phyloP scores from a whole-genome alignment of 2,113 vertebrate species.

The Fregata magnificens region DNA sequence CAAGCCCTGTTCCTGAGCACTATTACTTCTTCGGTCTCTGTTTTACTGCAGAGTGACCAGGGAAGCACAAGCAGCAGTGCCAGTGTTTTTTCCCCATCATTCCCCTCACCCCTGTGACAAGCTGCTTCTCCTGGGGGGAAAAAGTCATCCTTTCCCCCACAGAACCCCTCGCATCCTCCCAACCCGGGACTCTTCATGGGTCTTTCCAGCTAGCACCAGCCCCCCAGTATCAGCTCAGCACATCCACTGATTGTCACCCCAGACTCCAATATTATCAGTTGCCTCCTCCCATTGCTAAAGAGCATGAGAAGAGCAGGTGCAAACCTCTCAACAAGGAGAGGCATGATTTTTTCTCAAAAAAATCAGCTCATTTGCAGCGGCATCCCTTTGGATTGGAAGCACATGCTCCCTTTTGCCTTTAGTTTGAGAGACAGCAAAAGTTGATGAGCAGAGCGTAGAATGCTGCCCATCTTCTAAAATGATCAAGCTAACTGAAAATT shows the following conservation, averaged over 20 bases:
- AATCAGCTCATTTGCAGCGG: background rate
- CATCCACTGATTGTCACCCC: background rate
- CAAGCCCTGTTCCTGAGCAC: fast-evolving
- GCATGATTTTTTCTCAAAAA: background rate
- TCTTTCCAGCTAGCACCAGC: background rate
- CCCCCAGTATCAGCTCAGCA: background rate
- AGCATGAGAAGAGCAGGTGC: background rate
- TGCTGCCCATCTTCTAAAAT: background rate
- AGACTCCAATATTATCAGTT: background rate
- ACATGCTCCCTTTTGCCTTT: background rate
- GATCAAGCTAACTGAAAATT: background rate
- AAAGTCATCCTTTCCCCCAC: background rate
- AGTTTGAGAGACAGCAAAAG: background rate
- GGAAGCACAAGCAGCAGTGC: background rate
- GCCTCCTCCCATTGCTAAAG: background rate
- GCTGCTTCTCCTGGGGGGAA: background rate
- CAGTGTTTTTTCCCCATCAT: background rate
- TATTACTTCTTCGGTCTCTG: fast-evolving
- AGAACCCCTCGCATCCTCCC: background rate
- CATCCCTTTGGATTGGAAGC: background rate
- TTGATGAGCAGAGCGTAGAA: background rate
- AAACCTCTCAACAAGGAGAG: background rate
- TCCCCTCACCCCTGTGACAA: background rate
- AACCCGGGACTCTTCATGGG: background rate
- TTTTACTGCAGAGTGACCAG: background rate